Evolutionary conservation across 2,888 invertebrate species (phyloP), one percentile per base, ranked within the genome.

Genomic region (Athripsodes cinereus): DNA sequence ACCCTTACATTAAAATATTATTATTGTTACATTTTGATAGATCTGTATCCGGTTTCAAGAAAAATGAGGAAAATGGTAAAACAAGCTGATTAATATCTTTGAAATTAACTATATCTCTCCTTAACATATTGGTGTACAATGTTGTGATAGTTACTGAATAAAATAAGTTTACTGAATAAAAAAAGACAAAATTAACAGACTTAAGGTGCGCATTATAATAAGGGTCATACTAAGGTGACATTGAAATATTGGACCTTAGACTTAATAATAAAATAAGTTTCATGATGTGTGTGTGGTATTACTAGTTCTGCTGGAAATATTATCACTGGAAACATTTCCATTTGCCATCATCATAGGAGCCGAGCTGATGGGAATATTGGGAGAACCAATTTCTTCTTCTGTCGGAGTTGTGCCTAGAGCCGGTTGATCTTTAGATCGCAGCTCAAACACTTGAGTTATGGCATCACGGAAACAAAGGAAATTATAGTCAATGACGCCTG

Each of bases 401-500:
- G 72, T 69, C 18, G 67, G 65, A 16, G 68, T 68, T 18, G 66
- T 59, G 20, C 67, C 64, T 1, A 68, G 62, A 2, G 78, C 70
- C 61, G 80, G 81, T 66, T 85, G 81, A 61, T 80, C 81, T 72
- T 89, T 90, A 67, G 87, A 86, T 52, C 90, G 81, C 55, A 92
- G 72, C 70, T 95, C 94, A 74, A 98, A 96, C 20, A 98, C 95
- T 74, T 96, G 92, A 67, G 95, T 93, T 66, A 98, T 96, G 16
- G 95, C 96, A 72, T 94, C 88, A 40, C 96, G 91, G 74, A 99
- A 97, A 75, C 96, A 96, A 64, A 95, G 81, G 71, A 99, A 98
- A 74, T 99, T 99, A 78, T 97, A 99, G 75, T 99, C 97, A 69
- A 99, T 98, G 54, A 98, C 88, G 68, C 94, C 93, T 94, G 76